Evolutionary conservation across 2,888 invertebrate genomes (phyloP), one percentile per base, ranked within the genome.

Genomic region (Eupithecia subumbrata): DNA sequence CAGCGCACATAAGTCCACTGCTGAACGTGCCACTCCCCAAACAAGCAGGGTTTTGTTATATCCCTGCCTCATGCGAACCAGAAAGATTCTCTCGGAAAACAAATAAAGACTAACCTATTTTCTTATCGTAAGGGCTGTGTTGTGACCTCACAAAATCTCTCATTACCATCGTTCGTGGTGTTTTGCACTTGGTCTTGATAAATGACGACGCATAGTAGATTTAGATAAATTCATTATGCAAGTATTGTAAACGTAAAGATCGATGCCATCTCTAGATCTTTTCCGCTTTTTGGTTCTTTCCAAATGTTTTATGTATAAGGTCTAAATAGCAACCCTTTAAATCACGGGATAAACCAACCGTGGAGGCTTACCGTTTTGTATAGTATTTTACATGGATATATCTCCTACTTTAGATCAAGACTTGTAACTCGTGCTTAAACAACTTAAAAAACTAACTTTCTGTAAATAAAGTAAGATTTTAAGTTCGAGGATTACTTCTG

Each of bases 221-320:
- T 40, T 14, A 68, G 22, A 40, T 68, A 25, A 14, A 11, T 43
- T 73, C 69, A 73, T 56, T 43, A 16, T 45, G 43, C 18, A 63
- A 22, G 25, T 69, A 22, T 68, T 63, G 43, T 12, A 52, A 48
- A 67, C 67, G 70, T 64, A 8, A 72, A 69, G 63, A 69, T 66
- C 45, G 40, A 37, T 56, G 66, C 22, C 25, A 48, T 45, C 63
- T 68, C n/a, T 52, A 63, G 73, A 78, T 76, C 52, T 75, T 77
- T 63, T 79, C 75, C 74, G 73, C 69, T 66, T 75, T 70, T 77
- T 69, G 69, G 71, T 43, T 76, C 71, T 71, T 60, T 56, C 16
- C 66, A 60, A 70, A 76, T 79, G 78, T 79, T 76, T 78, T 73
- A 79, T 77, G 69, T 75, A 79, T 80, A 12, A 66, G 67, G 67